These are phyloP conservation scores for Schizotus pectinicornis DNA, from an alignment of 2,888 invertebrate genomes.

Conservation along the genomic window DNA sequence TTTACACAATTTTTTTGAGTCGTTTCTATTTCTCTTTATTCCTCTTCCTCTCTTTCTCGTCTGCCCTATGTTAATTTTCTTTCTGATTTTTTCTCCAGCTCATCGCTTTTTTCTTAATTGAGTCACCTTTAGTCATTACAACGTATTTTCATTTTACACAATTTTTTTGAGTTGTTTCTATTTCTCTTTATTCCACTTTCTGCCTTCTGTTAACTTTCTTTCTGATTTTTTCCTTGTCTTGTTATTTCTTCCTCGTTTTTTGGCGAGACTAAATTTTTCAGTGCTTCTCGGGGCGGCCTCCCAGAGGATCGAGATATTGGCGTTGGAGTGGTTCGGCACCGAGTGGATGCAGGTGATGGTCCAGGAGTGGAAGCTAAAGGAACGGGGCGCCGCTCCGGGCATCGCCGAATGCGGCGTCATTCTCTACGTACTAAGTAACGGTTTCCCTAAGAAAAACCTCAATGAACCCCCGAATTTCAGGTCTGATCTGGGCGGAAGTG, in stretches of 20 bases:
- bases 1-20: too few species aligned
- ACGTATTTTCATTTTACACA: too few species aligned
- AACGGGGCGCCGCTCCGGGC: conserved; percentile 79
- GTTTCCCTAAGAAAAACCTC: conserved; percentile 1
- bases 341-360: conserved; percentile 78
- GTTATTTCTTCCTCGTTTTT: too few species aligned
- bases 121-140: too few species aligned
- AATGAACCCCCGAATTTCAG: conserved; percentile 59
- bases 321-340: conserved; percentile 79
- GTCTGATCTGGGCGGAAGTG: conserved; percentile 94
- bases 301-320: conserved; percentile 84
- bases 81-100: too few species aligned
- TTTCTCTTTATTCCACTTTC: conserved; percentile 63
- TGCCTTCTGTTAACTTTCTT: conserved; percentile 24
- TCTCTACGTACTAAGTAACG: conserved; percentile 85
- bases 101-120: conserved; percentile 94
- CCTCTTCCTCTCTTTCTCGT: too few species aligned
- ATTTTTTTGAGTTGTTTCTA: conserved; percentile 61
- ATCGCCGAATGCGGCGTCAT: conserved; percentile 84
- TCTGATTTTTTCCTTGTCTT: conserved; percentile 68
- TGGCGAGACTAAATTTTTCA: too few species aligned
- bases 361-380: conserved; percentile 77
- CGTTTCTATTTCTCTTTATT: too few species aligned
- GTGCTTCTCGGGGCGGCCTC: conserved; percentile 82
- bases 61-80: too few species aligned